Evolutionary conservation across 2,888 invertebrate species (phyloP), one percentile per base, ranked within the genome.

Genomic region (Tuta absoluta): DNA sequence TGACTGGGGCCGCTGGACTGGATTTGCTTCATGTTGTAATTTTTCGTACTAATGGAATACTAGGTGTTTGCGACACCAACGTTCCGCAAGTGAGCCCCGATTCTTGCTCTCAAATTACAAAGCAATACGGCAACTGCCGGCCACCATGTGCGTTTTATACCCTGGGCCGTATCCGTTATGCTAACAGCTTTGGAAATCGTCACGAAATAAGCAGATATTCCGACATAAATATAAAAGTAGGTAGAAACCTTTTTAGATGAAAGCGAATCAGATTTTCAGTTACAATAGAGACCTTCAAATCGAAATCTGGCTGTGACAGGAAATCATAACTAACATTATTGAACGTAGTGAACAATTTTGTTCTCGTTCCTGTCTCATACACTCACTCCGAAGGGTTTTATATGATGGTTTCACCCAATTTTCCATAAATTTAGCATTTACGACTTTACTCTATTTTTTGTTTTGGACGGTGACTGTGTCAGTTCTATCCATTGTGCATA

Each of bases 101-200:
- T 5, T 45, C 1, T 45, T 24, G 51, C 14, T 23, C 14, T 23
- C 21, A 23, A 51, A 53, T 53, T 24, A 53, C 51, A 53, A 53
- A 23, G 24, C 51, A 24, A 53, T 53, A 53, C 14, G 51, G 51
- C 51, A 12, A 23, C 51, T 4, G 11, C 14, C 8, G 33, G 7
- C 33, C 23, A 24, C 23, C 51, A 53, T 24, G 51, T 53, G 51
- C 23, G 51, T 53, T 53, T 53, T 53, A 53, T 23, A 53, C 23
- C 14, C 51, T 14, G 51, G 51, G 21, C 23, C 21, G 14, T 53
- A 53, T 23, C 51, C 4, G 24, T 24, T 53, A 53, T 53, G 51
- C 23, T 53, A 53, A 53, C 23, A 23, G 51, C 51, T 23, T 23
- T 23, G 23, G 51, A 24, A 53, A 23, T 23, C 12, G 5, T 1